Evolutionary conservation across 1,140 invertebrate species (phyloP), one percentile per base, ranked within the genome.

Genomic region (Batillaria attramentaria): DNA sequence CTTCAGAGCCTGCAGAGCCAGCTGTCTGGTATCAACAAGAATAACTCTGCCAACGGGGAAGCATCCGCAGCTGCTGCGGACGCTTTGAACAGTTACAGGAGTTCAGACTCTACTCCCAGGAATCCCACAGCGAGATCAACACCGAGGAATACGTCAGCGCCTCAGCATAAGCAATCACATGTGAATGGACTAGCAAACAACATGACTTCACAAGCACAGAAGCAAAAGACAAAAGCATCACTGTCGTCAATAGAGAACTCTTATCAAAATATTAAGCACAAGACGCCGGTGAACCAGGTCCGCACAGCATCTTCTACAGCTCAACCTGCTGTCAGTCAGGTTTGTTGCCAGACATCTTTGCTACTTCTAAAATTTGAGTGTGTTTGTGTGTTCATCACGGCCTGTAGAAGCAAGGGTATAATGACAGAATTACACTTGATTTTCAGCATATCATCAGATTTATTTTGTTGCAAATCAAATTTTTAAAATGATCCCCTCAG

Each of bases 241-340:
- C 84, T 90, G 66, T 85, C 85, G 31, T 86, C 84, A 75, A 85
- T 90, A 75, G 88, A 91, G 81, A 91, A 91, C 69, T 89, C 89
- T 2, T 91, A 90, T 79, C 89, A 90, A 80, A 91, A 91, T 80
- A 89, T 90, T 60, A 90, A 89, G 82, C 88, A 87, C 70, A 91
- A 91, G 84, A 87, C 86, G 37, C 90, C 90, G 13, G 88, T 91
- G 33, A 91, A 90, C 81, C 86, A 90, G 72, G 86, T 88, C 76
- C 79, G 79, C 79, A 76, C 76, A 42, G 13, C 18, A 6, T 35
- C 73, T 24, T 42, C 78, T 75, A 68, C 69, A 75, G 54, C 68
- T 79, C 79, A 24, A 69, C 42, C 72, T 70, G 69, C 77, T 42
- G 62, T n/a, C 39, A 39, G 20, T 75, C 73, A 75, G 73, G 73